phyloP scores from a whole-genome alignment of 2,888 invertebrate genomes.

The Nesidiocoris tenuis region DNA sequence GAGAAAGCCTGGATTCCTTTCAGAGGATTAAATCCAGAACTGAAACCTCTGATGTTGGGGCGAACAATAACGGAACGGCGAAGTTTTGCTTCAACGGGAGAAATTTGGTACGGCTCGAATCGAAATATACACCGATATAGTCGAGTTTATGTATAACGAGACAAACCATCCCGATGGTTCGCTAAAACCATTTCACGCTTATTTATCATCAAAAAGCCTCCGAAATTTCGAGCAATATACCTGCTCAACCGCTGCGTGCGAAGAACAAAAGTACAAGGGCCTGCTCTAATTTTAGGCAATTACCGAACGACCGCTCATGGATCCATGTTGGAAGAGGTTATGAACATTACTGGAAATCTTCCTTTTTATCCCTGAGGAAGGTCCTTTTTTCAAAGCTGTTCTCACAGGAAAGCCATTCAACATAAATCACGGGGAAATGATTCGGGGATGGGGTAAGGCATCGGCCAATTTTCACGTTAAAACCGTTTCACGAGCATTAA shows the following conservation, averaged over 20 bases:
- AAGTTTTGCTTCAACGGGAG: no score
- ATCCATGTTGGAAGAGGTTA: neutral
- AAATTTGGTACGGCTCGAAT: no score
- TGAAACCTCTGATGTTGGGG: no score
- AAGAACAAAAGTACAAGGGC: neutral
- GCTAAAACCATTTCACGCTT: no score
- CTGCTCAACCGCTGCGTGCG: neutral
- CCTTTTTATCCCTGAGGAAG: neutral
- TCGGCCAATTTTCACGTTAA: conserved; percentile 34
- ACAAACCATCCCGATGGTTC: no score
- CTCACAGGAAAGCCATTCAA: neutral
- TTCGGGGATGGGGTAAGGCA: neutral
- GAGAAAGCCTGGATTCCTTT: no score
- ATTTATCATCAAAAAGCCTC: no score
- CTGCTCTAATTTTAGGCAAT: neutral
- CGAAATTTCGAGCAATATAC: neutral
- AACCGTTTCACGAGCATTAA: conserved; percentile 38
- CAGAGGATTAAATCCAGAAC: no score
- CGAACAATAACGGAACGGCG: no score
- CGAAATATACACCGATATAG: no score
- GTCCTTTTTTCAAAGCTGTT: neutral
- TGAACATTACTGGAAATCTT: neutral
- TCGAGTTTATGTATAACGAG: no score
- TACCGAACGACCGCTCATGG: neutral
- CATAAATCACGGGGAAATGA: neutral